Evolutionary conservation across 2,888 invertebrate genomes (phyloP).

Genomic region (Ashinkailepas kermadecensis): DNA sequence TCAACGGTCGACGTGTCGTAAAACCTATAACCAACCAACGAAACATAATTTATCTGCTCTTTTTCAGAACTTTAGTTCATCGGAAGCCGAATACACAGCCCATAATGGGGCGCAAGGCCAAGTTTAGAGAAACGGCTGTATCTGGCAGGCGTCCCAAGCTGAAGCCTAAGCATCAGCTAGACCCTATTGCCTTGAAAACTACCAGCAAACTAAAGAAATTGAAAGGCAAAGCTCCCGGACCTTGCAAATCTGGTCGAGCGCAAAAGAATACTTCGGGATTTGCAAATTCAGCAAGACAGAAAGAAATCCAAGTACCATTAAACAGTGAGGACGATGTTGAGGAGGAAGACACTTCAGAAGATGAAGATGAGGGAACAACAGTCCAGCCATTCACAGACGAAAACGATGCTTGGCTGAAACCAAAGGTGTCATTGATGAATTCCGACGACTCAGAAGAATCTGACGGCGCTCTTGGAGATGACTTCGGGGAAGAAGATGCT

Average conservation of each 20-base stretch:
- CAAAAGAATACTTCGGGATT: too few relatives aligned
- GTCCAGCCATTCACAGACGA: slow-evolving; percentile 19
- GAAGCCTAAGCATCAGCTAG: slow-evolving; percentile 3
- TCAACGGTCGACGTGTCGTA: too few relatives aligned
- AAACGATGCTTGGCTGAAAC: slow-evolving; percentile 10
- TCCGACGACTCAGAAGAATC: slow-evolving; percentile 22
- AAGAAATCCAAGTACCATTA: background rate
- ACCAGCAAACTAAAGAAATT: background rate
- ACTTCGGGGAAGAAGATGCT: slow-evolving; percentile 3
- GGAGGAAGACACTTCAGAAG: background rate
- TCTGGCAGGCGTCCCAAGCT: background rate
- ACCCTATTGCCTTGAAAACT: background rate
- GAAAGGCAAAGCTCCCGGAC: too few relatives aligned
- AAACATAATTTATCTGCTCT: too few relatives aligned
- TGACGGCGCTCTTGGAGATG: slow-evolving; percentile 11
- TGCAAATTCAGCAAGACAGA: too few relatives aligned
- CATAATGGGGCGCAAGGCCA: slow-evolving; percentile 20
- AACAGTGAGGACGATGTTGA: slow-evolving; percentile 23
- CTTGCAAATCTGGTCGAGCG: too few relatives aligned
- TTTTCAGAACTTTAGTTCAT: too few relatives aligned
- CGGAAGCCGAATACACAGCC: too few relatives aligned
- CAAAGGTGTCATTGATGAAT: background rate
- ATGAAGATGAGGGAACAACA: slow-evolving; percentile 17
- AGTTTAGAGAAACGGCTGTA: background rate
- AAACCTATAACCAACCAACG: too few relatives aligned